Percentiles rank a stretch among this genome's conserved stretches.
Conservation (phyloP, 2,797 vertebrate genomes). For the Oceanodroma leucorhoa region DNA sequence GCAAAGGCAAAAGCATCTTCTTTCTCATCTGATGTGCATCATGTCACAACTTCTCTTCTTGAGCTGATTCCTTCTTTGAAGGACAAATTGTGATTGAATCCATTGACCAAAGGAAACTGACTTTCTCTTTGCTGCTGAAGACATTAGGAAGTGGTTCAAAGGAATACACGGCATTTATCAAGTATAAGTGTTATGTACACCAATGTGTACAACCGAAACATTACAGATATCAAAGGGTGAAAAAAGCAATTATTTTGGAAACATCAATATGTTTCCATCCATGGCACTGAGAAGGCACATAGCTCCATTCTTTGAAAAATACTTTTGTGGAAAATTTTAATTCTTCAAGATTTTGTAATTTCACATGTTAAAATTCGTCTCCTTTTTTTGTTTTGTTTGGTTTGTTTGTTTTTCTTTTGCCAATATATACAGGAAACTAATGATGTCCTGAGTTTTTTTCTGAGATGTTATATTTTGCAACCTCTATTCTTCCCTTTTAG, state of each 20-base stretch:
- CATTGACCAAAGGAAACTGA: neutral
- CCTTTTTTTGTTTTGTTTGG: neutral
- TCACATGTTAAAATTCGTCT: neutral
- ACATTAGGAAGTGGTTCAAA: neutral
- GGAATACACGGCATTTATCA: neutral
- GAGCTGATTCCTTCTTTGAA: neutral
- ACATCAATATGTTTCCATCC: neutral
- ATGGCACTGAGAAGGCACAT: neutral
- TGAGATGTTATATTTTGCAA: neutral
- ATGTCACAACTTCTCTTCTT: neutral
- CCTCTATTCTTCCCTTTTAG: neutral
- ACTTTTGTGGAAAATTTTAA: neutral
- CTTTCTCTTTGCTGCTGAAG: neutral
- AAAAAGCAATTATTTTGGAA: neutral
- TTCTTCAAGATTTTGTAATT: neutral
- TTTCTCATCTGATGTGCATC: neutral
- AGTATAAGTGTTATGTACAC: neutral
- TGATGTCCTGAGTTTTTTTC: neutral
- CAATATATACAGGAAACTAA: neutral
- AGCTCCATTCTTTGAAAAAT: neutral
- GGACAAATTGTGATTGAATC: neutral
- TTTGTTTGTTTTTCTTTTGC: neutral
- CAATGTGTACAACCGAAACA: neutral
- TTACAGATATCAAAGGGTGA: neutral
- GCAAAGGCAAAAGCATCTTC: neutral